phyloP scores from a whole-genome alignment of 2,797 vertebrate species.

The Synanceia verrucosa region DNA sequence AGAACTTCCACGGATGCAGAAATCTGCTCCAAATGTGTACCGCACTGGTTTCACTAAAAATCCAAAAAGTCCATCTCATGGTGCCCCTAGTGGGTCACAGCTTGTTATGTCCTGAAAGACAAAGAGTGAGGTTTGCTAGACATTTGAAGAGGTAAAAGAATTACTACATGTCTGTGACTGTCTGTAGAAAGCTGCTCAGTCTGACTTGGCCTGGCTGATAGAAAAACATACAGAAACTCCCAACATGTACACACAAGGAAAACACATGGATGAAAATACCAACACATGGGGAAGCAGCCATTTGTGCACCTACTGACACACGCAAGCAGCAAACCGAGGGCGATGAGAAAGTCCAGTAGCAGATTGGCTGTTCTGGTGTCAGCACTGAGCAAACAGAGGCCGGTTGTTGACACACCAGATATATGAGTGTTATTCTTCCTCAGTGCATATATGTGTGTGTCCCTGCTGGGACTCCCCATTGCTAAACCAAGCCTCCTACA shows the following conservation, averaged over 20 bases:
- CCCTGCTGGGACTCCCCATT: constrained; percentile 79
- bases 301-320: constrained; percentile 18
- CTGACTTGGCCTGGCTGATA: neutral
- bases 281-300: too few relatives aligned
- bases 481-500: constrained; percentile 75
- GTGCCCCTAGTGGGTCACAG: neutral
- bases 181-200: neutral
- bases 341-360: constrained; percentile 69
- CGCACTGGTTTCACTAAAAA: neutral
- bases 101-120: neutral
- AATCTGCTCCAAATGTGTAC: accelerated
- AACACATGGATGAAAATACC: too few relatives aligned
- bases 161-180: neutral
- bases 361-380: constrained; percentile 67
- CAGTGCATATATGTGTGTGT: constrained; percentile 46
- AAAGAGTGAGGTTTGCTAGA: neutral
- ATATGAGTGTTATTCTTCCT: constrained; percentile 84
- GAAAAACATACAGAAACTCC: neutral
- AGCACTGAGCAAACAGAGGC: constrained; percentile 81
- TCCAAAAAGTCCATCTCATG: neutral
- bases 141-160: neutral
- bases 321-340: constrained; percentile 40
- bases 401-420: constrained; percentile 83
- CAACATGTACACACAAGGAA: neutral
- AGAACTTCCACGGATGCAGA: neutral